Evolutionary conservation across 1,140 invertebrate genomes (phyloP), one percentile per base, ranked within the genome.

Genomic region (Aphelenchoides fujianensis): DNA sequence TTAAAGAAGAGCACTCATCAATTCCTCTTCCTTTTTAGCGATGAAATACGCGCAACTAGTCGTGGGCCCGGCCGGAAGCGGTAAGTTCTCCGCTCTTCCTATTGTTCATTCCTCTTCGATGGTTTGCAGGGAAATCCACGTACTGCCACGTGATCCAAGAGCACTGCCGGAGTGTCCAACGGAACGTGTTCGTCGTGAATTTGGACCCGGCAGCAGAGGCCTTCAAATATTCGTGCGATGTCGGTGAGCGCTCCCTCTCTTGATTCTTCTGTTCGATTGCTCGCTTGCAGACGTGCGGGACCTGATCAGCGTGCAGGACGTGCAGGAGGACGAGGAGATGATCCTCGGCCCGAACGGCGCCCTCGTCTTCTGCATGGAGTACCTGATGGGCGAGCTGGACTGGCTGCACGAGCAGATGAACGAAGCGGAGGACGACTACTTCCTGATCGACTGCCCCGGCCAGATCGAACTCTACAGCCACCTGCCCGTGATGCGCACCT

Each of bases 391-490:
- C 84, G 95, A 98, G 86, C 87, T 90, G 75, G 90, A 92, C 31
- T 98, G 94, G 94, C 85, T 98, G 3, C 89, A 91, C 79, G 91
- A 94, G 61, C 89, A 92, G 82, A 59, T 82, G 2, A 85, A 96
- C 12, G 90, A 89, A 67, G 88, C 89, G 1, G 88, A 89, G 74
- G 89, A 89, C 62, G 95, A 98, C 86, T 98, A 98, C 83, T 90
- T 97, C 63, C 86, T 99, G n/a, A 97, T 99, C 85, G 96, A 98
- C 87, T 97, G 95, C 85, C 95, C 96, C 9, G 95, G 96, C 2
- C 96, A 98, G 88, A 95, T 99, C 74, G 97, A 99, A 86, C 86
- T 99, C 0, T 98, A 97, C 85, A 97, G 94, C 32, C 95, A 98
- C 85, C 89, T 98, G 82, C 90, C 91, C 57, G 90, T 94, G 12